These are phyloP conservation scores for Liopterus haemorrhoidalis DNA, from an alignment of 2,888 invertebrate species.

Conservation along the genomic window DNA sequence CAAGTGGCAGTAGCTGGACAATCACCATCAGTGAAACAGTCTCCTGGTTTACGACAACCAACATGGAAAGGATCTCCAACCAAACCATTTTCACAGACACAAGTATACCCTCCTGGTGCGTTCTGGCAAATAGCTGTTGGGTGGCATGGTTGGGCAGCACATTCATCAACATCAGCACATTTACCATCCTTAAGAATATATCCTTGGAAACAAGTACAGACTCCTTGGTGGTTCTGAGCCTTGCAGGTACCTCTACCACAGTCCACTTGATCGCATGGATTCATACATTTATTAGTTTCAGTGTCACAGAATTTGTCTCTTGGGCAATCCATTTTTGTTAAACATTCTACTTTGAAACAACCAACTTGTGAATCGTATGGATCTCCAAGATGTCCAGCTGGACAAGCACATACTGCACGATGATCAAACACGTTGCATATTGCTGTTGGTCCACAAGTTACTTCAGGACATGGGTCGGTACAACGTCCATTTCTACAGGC, in stretches of 20 bases:
- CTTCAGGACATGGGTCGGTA: constrained; percentile 69
- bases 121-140: constrained; percentile 72
- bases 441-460: constrained; percentile 71
- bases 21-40: constrained; percentile 72
- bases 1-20: constrained; percentile 75
- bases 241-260: constrained; percentile 79
- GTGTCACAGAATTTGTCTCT: constrained; percentile 69
- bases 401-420: constrained; percentile 67
- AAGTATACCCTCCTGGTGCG: constrained; percentile 68
- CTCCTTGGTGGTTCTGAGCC: constrained; percentile 62
- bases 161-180: constrained; percentile 80
- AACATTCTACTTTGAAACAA: constrained; percentile 85
- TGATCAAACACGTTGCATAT: constrained; percentile 69
- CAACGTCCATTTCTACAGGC: constrained; percentile 73
- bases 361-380: constrained; percentile 69
- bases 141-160: constrained; percentile 71
- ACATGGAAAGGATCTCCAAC: constrained; percentile 68
- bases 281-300: constrained; percentile 70
- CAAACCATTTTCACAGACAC: constrained; percentile 70
- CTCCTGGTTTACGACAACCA: constrained; percentile 77
- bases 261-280: constrained; percentile 71
- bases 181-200: constrained; percentile 60
- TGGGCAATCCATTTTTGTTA: constrained; percentile 69
- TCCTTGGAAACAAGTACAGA: constrained; percentile 71
- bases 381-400: constrained; percentile 76